Evolutionary conservation across 2,113 vertebrate species (phyloP).

Genomic region (Circaetus gallicus): DNA sequence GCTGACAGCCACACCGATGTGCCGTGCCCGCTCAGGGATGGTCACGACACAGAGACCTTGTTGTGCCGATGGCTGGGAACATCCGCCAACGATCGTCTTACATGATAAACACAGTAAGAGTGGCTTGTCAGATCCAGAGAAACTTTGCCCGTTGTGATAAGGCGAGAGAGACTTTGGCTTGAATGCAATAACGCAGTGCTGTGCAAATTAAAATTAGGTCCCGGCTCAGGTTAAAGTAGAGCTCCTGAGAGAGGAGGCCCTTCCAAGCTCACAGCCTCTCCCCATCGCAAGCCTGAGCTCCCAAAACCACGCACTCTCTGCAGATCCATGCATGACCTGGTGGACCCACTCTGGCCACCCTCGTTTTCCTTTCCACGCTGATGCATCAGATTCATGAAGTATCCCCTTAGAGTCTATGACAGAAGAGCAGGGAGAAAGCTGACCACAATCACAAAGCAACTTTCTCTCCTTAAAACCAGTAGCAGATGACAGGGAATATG

Average conservation of each 20-base stretch:
- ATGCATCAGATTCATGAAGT: background rate
- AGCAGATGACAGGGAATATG: background rate
- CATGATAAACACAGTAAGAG: accelerated
- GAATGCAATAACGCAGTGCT: background rate
- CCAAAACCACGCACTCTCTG: accelerated
- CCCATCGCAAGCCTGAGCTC: background rate
- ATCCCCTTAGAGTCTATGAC: no score
- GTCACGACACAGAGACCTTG: background rate
- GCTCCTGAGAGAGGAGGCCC: background rate
- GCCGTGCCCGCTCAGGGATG: background rate
- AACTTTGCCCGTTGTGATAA: background rate
- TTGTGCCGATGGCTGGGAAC: background rate
- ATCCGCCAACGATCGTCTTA: background rate
- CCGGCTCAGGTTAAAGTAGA: background rate
- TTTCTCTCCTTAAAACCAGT: background rate
- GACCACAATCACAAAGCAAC: background rate
- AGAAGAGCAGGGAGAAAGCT: background rate
- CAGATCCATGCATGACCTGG: background rate
- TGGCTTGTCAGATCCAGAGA: background rate
- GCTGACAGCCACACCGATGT: accelerated
- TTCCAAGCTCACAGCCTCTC: background rate
- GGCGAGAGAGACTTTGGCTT: background rate
- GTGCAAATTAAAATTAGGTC: background rate
- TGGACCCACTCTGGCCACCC: background rate
- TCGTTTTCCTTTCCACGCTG: background rate